phyloP scores from a whole-genome alignment of 2,888 invertebrate species.

The Drosophila dives region DNA sequence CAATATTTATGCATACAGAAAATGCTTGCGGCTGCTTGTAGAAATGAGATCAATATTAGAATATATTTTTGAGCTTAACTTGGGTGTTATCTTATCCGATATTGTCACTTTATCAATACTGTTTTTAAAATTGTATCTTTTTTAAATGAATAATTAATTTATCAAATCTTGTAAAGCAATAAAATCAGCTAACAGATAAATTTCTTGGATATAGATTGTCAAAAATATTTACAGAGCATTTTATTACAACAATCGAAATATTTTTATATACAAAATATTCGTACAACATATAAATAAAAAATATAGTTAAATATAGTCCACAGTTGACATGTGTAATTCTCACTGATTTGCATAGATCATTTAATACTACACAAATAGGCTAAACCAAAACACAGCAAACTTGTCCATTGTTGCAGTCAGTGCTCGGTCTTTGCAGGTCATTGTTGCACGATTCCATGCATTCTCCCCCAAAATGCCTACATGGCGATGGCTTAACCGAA shows the following conservation, averaged over 20 bases:
- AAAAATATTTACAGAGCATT: conserved; percentile 70
- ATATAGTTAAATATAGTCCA: conserved; percentile 69
- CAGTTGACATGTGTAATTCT: conserved; percentile 34
- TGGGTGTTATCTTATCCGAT: no score
- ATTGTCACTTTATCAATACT: no score
- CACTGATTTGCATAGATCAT: conserved; percentile 12
- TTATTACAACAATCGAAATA: conserved; percentile 69
- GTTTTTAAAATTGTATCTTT: no score
- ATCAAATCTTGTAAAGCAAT: background rate
- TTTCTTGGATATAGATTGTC: background rate
- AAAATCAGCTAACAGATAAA: background rate
- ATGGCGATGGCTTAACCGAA: conserved; percentile 82
- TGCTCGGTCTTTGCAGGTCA: conserved; percentile 77
- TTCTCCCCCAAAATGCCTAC: conserved; percentile 79
- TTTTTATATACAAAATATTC: conserved; percentile 52
- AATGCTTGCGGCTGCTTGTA: no score
- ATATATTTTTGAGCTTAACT: no score
- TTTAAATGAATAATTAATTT: background rate
- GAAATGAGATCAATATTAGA: no score
- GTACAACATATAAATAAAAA: conserved; percentile 67
- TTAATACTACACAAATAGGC: conserved; percentile 11
- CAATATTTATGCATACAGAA: no score
- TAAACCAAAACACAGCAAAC: conserved; percentile 82
- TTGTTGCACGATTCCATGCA: conserved; percentile 79
- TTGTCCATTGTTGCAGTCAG: conserved; percentile 81